Conservation (phyloP, 2,888 invertebrate species). For the Scelioninae gen. 1 region DNA sequence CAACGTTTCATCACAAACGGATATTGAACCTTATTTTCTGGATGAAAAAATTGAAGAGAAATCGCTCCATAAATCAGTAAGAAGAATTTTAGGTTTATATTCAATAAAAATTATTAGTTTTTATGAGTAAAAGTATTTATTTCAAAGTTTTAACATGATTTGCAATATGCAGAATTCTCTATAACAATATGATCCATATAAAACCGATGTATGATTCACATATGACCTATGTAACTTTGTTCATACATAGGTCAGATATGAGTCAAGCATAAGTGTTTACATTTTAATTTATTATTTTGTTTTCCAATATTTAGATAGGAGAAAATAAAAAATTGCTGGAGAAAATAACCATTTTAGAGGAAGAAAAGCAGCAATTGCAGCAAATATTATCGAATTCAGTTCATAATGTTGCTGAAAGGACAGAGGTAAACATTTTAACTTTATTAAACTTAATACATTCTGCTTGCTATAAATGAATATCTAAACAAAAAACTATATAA, state of each 20-base stretch:
- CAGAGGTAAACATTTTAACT: slow-evolving; percentile 66
- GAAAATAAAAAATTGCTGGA: slow-evolving; percentile 86
- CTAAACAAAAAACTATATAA: no score
- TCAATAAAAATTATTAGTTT: no score
- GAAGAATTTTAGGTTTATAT: no score
- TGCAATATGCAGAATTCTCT: no score
- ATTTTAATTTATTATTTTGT: not conserved
- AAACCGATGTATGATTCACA: no score
- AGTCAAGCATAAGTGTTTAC: not conserved
- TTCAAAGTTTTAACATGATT: no score
- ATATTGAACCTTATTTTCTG: slow-evolving; percentile 63
- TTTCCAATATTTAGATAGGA: slow-evolving; percentile 83
- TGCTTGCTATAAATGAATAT: no score
- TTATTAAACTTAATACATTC: no score
- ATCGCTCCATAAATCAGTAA: slow-evolving; percentile 75
- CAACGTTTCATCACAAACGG: slow-evolving; percentile 81
- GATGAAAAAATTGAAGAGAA: slow-evolving; percentile 68
- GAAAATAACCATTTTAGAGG: slow-evolving; percentile 86
- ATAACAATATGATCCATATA: no score
- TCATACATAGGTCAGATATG: no score
- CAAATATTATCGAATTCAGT: slow-evolving; percentile 80
- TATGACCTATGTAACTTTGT: no score
- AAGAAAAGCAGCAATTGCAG: slow-evolving; percentile 86
- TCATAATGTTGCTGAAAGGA: slow-evolving; percentile 52
- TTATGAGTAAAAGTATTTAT: no score